Conservation (phyloP, 2,888 invertebrate species). For the Ephialtes manifestator region DNA sequence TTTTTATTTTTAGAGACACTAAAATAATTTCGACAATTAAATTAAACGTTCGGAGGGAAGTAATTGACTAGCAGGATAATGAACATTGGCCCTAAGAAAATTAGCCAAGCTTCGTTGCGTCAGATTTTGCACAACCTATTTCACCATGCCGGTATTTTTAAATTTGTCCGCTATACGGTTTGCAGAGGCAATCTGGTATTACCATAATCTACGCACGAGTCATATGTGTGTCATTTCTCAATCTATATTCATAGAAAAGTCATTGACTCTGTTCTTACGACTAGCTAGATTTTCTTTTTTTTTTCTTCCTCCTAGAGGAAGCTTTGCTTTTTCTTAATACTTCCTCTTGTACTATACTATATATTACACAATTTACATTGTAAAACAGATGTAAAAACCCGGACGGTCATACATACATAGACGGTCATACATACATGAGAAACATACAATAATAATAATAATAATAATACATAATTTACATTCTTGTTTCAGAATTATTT, state of each 20-base stretch:
- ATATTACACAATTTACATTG: no score
- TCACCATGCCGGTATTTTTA: not conserved
- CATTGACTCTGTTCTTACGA: slow-evolving; percentile 4
- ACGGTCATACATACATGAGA: no score
- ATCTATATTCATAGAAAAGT: slow-evolving; percentile 11
- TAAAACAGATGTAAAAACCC: no score
- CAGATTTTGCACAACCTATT: not conserved
- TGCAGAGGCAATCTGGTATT: not conserved
- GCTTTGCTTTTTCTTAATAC: no score
- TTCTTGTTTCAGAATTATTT: no score
- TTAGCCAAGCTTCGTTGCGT: not conserved
- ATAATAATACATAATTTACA: no score
- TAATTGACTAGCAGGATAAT: not conserved
- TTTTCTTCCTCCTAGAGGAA: not conserved
- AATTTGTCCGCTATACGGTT: not conserved
- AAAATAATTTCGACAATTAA: not conserved
- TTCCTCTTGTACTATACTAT: not conserved
- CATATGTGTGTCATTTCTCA: not conserved
- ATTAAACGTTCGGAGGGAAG: not conserved
- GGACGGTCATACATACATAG: no score
- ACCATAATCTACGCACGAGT: not conserved
- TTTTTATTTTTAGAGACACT: not conserved
- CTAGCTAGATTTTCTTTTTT: not conserved
- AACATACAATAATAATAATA: no score
- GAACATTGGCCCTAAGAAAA: slow-evolving; percentile 6